A percentile compares a stretch with the other conserved stretches of the same genome.
phyloP scores from a whole-genome alignment of 1,140 invertebrate genomes.

The Octopus bimaculoides region DNA sequence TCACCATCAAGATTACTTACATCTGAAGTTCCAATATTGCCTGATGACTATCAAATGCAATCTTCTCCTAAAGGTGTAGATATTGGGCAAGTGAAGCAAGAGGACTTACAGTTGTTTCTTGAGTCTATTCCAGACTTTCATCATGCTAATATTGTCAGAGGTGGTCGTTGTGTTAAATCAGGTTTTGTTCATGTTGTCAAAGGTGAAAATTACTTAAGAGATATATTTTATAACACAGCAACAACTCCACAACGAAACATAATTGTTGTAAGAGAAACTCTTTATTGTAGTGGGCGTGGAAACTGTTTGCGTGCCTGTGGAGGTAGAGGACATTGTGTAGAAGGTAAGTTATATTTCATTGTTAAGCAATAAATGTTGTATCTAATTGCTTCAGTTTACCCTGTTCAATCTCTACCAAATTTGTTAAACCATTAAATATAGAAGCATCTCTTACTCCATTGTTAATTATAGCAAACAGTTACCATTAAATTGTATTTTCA shows the following conservation, averaged over 20 bases:
- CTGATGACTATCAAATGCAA: not conserved
- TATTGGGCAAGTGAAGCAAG: not conserved
- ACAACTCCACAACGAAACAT: constrained; percentile 31
- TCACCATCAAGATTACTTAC: not conserved
- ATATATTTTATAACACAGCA: not conserved
- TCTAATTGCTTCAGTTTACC: too few relatives aligned
- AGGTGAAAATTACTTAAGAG: constrained; percentile 5
- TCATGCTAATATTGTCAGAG: not conserved
- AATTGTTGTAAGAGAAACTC: constrained; percentile 45
- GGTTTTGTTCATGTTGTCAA: not conserved
- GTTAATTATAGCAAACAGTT: too few relatives aligned
- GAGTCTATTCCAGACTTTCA: not conserved
- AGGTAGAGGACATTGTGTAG: constrained; percentile 43
- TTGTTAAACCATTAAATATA: too few relatives aligned
- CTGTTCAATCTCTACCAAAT: too few relatives aligned
- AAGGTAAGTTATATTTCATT: constrained; percentile 30
- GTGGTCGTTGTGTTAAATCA: not conserved
- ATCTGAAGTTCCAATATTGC: not conserved
- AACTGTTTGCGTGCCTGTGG: constrained; percentile 47
- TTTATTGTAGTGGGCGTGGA: constrained; percentile 46
- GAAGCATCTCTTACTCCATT: too few relatives aligned
- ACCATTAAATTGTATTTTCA: too few relatives aligned
- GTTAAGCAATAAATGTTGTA: not conserved
- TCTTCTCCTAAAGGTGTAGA: not conserved
- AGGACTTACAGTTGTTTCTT: not conserved